phyloP scores from a whole-genome alignment of 53 echinoderm and acorn worm genomes.

The Astropecten irregularis region DNA sequence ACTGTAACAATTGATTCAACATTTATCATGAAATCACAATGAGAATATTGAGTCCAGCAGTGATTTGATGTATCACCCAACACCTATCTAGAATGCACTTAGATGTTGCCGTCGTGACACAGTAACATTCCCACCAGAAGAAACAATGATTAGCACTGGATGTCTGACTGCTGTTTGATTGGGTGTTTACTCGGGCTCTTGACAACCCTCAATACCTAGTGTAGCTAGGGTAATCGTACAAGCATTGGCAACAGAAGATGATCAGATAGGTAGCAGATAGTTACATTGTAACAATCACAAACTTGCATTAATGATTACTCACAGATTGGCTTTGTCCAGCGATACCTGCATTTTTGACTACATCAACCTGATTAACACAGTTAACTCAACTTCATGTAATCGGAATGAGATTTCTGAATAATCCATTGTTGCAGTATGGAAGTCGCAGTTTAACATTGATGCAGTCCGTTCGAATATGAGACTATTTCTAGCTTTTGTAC shows the following conservation, averaged over 20 bases:
- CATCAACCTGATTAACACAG: neutral
- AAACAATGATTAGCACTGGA: neutral
- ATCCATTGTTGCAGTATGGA: too few relatives aligned
- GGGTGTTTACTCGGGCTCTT: conserved; percentile 1
- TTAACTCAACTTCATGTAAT: neutral
- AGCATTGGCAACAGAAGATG: neutral
- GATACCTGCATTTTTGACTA: too few relatives aligned
- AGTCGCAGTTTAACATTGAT: too few relatives aligned
- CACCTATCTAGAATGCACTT: neutral
- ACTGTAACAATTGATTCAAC: too few relatives aligned
- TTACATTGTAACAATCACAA: conserved; percentile 32
- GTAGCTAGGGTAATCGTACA: conserved; percentile 17
- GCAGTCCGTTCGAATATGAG: too few relatives aligned
- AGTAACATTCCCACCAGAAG: neutral
- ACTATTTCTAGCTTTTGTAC: too few relatives aligned
- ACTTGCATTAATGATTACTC: conserved; percentile 32
- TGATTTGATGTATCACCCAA: too few relatives aligned
- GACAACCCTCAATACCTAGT: conserved; percentile 22
- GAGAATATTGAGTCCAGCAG: too few relatives aligned
- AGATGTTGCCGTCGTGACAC: neutral
- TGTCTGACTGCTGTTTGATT: neutral
- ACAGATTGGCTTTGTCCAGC: conserved; percentile 2
- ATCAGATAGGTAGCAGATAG: neutral
- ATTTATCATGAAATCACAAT: too few relatives aligned
- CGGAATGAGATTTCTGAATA: neutral